Percentiles rank a stretch among this genome's conserved stretches.
Evolutionary conservation across 2,888 invertebrate species (phyloP).

Genomic region (Macroteleia sp.): DNA sequence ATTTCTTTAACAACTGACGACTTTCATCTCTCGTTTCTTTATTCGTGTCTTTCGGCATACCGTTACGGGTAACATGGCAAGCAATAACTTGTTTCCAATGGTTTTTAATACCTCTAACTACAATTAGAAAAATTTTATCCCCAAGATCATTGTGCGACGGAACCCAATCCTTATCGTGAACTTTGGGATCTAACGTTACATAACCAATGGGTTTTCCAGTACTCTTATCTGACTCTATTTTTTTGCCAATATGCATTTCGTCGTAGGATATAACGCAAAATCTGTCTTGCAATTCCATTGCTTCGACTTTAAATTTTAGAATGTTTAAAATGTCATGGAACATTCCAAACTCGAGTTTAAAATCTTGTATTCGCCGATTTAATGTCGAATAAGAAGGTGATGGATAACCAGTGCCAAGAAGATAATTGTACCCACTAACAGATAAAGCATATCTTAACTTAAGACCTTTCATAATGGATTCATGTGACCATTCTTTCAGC

Average conservation of each 20-base stretch:
- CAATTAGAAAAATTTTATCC: not conserved
- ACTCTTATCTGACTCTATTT: conserved; percentile 12
- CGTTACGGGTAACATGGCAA: not conserved
- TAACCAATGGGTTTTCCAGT: not conserved
- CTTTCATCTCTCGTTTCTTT: no score
- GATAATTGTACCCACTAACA: conserved; percentile 18
- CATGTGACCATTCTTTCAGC: conserved; percentile 23
- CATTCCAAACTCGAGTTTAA: conserved; percentile 40
- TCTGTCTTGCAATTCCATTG: conserved; percentile 21
- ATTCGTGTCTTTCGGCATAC: no score
- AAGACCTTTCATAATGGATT: conserved; percentile 30
- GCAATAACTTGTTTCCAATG: not conserved
- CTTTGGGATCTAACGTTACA: conserved; percentile 14
- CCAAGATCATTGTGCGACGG: conserved; percentile 1
- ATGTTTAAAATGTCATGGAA: conserved; percentile 23
- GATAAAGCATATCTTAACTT: conserved; percentile 33
- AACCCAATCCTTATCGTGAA: not conserved
- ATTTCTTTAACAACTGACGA: not conserved
- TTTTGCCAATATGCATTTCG: conserved; percentile 23
- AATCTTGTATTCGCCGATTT: conserved; percentile 44
- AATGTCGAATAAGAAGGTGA: conserved; percentile 30
- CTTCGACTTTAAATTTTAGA: conserved; percentile 21
- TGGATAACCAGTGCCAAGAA: conserved; percentile 22
- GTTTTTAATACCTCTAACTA: not conserved
- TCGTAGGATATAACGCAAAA: conserved; percentile 35